Evolutionary conservation across 2,888 invertebrate genomes (phyloP).

Genomic region (Amphipoea lucens): DNA sequence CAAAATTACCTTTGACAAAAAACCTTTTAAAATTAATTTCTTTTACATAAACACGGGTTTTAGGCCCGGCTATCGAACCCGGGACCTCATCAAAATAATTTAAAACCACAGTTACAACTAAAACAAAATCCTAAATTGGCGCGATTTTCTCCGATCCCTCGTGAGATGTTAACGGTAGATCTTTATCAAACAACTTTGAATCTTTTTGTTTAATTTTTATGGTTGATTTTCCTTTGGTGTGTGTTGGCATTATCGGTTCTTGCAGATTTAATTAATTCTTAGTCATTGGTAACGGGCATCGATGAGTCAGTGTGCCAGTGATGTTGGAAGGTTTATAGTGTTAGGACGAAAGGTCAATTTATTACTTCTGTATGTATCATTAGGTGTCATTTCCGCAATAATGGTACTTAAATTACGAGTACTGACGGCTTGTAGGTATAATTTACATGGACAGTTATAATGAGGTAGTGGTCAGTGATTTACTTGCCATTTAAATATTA

Average conservation of each 20-base stretch:
- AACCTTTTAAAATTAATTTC: constrained; percentile 51
- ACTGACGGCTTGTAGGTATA: constrained; percentile 34
- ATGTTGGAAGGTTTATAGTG: constrained; percentile 60
- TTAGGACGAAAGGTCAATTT: constrained; percentile 56
- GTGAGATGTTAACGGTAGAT: constrained; percentile 80
- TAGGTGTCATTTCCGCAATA: constrained; percentile 55
- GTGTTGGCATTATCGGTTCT: constrained; percentile 76
- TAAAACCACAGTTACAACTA: constrained; percentile 75
- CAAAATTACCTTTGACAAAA: constrained; percentile 38
- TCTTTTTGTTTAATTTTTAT: constrained; percentile 71
- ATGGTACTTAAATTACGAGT: constrained; percentile 34
- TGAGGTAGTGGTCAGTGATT: constrained; percentile 31
- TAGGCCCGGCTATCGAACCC: constrained; percentile 55
- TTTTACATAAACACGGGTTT: constrained; percentile 45
- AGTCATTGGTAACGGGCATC: constrained; percentile 85
- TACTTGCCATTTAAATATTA: constrained; percentile 46
- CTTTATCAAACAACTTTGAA: constrained; percentile 62
- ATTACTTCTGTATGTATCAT: constrained; percentile 43
- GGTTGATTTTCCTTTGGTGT: constrained; percentile 68
- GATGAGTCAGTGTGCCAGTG: constrained; percentile 81
- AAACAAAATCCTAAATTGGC: constrained; percentile 85
- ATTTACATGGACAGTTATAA: constrained; percentile 40
- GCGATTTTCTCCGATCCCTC: constrained; percentile 79
- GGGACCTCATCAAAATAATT: constrained; percentile 66
- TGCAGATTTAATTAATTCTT: constrained; percentile 87